Conservation (phyloP, 2,888 invertebrate genomes). For the Xanthia icteritia region DNA sequence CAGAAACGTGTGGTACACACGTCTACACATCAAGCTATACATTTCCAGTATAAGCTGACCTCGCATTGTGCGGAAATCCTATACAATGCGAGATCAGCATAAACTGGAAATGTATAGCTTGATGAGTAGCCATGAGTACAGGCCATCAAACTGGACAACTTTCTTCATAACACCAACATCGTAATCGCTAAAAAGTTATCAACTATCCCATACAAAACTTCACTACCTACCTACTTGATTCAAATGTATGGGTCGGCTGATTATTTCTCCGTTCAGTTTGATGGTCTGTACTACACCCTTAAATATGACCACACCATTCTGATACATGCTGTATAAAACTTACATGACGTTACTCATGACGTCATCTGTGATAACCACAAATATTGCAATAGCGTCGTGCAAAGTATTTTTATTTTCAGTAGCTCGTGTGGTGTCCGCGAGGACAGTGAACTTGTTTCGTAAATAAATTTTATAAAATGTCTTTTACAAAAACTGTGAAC, state of each 20-base stretch:
- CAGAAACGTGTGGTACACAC: background rate
- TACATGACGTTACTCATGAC: conserved; percentile 2
- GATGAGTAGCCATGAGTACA: too few species aligned
- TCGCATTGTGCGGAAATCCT: too few species aligned
- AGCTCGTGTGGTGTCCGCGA: background rate
- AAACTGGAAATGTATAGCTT: too few species aligned
- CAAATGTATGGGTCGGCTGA: too few species aligned
- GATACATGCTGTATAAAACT: background rate
- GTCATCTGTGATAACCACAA: conserved; percentile 34
- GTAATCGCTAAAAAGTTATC: background rate
- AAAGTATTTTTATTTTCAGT: conserved; percentile 27
- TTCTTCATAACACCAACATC: background rate
- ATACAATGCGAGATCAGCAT: too few species aligned
- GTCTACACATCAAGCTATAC: too few species aligned
- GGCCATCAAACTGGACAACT: background rate
- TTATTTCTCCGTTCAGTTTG: too few species aligned
- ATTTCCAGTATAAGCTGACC: too few species aligned
- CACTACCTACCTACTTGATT: too few species aligned
- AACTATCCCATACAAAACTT: background rate
- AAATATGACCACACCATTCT: background rate
- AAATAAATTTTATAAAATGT: background rate
- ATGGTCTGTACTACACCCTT: background rate
- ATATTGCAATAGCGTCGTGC: background rate
- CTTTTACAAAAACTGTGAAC: background rate
- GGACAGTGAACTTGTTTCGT: conserved; percentile 16